Evolutionary conservation across 2,888 invertebrate genomes (phyloP), one percentile per base, ranked within the genome.

Genomic region (Drosophila flavopinicola): DNA sequence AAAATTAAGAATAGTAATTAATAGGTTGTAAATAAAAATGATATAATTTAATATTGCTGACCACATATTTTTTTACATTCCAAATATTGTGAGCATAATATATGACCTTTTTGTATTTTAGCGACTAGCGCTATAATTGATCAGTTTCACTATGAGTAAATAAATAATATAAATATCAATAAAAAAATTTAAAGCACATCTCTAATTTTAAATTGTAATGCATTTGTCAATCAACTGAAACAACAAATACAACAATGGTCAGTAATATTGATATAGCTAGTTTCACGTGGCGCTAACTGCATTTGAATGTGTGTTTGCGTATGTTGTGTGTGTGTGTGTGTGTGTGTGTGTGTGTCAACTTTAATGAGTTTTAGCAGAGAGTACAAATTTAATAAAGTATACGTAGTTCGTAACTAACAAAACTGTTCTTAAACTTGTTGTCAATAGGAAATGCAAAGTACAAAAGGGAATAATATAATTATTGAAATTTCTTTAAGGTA

Each of bases 251-350:
- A 35, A 44, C 23, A 45, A 53, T 44, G 23, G 32, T n/a, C 53
- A 38, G 23, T 25, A 35, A 41, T 47, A 15, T 15, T 2, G 20
- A 17, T 30, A 23, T 7, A 37, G 29, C 45, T 42, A 38, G 27
- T 39, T 68, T 56, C 54, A 48, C 54, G 47, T 56, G 63, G 63
- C 67, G 54, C 60, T 60, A 47, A 59, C 52, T 44, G 42, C 33
- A 53, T 33, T 51, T 42, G 20, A 13, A 58, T 37, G 32, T 4
- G 6, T 66, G 11, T 60, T 20, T 59, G 10, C n/a, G n/a, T n/a
- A n/a, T n/a, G n/a, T n/a, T n/a, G n/a, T n/a, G n/a, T n/a, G n/a
- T n/a, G n/a, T 35, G 5, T 29, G 4, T 29, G 3, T 53, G 27
- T 42, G 7, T 47, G 24, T 39, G 13, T 11, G 51, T 45, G 35